Evolutionary conservation across 1,140 invertebrate species (phyloP), one percentile per base, ranked within the genome.

Genomic region (Drosophila miranda): DNA sequence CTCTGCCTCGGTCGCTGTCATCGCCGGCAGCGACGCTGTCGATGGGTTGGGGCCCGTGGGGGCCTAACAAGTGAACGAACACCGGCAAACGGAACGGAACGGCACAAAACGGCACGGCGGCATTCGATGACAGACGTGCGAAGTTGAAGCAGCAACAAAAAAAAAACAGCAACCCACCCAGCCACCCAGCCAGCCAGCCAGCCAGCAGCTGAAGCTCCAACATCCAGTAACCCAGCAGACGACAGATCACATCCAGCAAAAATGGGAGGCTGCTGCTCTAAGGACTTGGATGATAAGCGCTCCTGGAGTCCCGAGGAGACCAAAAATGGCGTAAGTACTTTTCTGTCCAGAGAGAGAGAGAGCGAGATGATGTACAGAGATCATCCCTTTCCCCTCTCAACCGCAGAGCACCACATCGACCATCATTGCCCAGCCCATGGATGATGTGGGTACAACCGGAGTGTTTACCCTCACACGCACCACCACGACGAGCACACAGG

Each of bases 281-380:
- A 90, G 72, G 88, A 90, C 71, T 57, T 84, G 50, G 88, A 90
- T 51, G 78, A 83, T 19, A 84, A 88, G 64, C 88, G 83, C 44
- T 90, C 88, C 14, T 90, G 88, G 88, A 90, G 88, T 51, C 88
- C 88, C 56, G 81, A 89, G 34, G 87, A 90, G 56, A 81, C 87
- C 45, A 89, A 89, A 45, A 90, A 89, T 68, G 88, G 80, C 66
- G 88, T 90, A 78, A 75, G 82, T 46, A n/a, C 8, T 21, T 7
- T n/a, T 41, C n/a, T 9, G n/a, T 53, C 7, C 5, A 38, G 41
- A 52, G 34, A 30, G 44, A 14, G 6, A 19, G 44, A 3, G 2
- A 6, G 26, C 6, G 30, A 34, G 30, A 34, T 34, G 3, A 34
- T 34, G 19, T 19, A 19, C 19, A 19, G 19, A 19, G 19, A 19